Evolutionary conservation across 2,797 vertebrate species (phyloP).

Genomic region (Trachurus trachurus): DNA sequence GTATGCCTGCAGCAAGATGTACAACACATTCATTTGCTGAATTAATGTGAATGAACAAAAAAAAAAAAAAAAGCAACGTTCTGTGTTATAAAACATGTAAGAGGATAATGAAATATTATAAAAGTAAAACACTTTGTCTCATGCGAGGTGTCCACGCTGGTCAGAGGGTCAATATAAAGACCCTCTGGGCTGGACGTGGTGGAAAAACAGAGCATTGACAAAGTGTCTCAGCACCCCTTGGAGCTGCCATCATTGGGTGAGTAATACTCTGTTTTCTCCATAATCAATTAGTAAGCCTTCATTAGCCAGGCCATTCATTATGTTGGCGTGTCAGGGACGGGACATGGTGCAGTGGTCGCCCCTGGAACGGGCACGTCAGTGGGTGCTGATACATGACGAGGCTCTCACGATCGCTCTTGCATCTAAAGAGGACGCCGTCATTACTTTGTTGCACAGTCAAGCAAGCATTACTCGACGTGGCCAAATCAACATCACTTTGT

Average conservation of each 20-base stretch:
- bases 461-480: conserved; percentile 51
- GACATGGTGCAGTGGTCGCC: conserved; percentile 68
- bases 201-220: conserved; percentile 80
- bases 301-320: conserved; percentile 85
- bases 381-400: conserved; percentile 73
- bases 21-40: conserved; percentile 66
- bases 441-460: conserved; percentile 69
- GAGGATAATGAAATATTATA: conserved; percentile 66
- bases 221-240: conserved; percentile 78
- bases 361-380: conserved; percentile 65
- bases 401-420: conserved; percentile 67
- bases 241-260: conserved; percentile 80
- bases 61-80: conserved; percentile 28
- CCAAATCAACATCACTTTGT: conserved; percentile 52
- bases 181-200: conserved; percentile 59
- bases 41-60: conserved; percentile 67
- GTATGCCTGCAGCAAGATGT: conserved; percentile 74
- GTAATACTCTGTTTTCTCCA: conserved; percentile 86
- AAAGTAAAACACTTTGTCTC: conserved; percentile 41
- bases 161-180: conserved; percentile 66
- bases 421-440: conserved; percentile 68
- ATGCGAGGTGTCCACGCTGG: conserved; percentile 38
- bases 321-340: conserved; percentile 73
- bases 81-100: conserved; percentile 58
- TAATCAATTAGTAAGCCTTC: conserved; percentile 87